A percentile compares a stretch with the other conserved stretches of the same genome.
Conservation (phyloP, 2,797 vertebrate species). For the Sciurus vulgaris region DNA sequence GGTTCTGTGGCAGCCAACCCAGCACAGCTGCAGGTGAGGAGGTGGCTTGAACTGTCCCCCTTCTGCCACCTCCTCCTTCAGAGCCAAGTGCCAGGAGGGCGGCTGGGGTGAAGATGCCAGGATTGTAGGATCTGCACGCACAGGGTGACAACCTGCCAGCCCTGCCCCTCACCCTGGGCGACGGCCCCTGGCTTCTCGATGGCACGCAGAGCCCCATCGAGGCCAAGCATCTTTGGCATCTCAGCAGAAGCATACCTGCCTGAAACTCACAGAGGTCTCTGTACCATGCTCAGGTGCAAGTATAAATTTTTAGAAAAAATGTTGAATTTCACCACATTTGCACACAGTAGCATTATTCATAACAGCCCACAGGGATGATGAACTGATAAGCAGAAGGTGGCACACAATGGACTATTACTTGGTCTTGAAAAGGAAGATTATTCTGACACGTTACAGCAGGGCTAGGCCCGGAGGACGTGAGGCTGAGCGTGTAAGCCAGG, state of each 20-base stretch:
- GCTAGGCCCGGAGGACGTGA: not conserved
- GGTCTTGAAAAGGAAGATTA: not conserved
- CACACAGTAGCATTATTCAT: not conserved
- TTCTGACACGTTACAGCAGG: fast-evolving
- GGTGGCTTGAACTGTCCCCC: fast-evolving
- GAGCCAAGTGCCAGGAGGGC: fast-evolving
- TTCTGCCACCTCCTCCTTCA: fast-evolving
- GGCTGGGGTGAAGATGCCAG: fast-evolving
- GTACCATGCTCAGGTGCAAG: not conserved
- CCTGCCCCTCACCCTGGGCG: too few relatives aligned
- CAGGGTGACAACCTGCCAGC: fast-evolving
- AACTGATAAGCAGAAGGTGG: not conserved
- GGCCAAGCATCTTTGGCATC: not conserved
- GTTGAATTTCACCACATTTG: not conserved
- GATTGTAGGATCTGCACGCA: fast-evolving
- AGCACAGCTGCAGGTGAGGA: fast-evolving
- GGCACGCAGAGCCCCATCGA: not conserved
- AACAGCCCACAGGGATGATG: too few relatives aligned
- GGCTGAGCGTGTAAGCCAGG: fast-evolving
- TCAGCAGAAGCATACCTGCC: not conserved
- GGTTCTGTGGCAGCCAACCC: fast-evolving
- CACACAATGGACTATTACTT: fast-evolving
- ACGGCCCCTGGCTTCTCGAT: too few relatives aligned
- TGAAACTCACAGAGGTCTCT: not conserved
- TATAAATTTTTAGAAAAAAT: too few relatives aligned